Evolutionary conservation across 1,140 invertebrate species (phyloP).

Genomic region (Apis cerana): DNA sequence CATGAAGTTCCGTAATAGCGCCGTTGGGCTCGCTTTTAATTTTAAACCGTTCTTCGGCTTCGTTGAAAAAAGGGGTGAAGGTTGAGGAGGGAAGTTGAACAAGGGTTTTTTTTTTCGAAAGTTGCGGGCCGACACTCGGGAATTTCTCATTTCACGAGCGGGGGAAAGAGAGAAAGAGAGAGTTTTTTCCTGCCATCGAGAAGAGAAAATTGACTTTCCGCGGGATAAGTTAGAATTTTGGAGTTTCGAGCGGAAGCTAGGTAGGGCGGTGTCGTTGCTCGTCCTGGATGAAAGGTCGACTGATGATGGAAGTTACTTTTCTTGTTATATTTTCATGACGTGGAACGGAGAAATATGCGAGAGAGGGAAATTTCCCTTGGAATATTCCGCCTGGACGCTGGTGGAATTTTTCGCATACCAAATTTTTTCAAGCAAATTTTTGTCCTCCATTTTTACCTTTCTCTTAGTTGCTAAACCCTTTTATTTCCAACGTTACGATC

Average conservation of each 20-base stretch:
- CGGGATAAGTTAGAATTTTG: not conserved
- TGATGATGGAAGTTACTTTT: too few relatives aligned
- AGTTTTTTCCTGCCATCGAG: not conserved
- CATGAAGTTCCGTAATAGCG: not conserved
- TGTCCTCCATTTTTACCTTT: not conserved
- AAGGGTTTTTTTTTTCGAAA: not conserved
- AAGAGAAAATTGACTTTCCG: not conserved
- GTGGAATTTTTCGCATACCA: not conserved
- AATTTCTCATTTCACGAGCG: conserved; percentile 17
- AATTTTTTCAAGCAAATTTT: not conserved
- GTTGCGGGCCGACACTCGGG: conserved; percentile 5
- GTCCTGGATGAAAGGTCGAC: too few relatives aligned
- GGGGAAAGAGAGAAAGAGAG: too few relatives aligned
- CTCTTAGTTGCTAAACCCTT: too few relatives aligned
- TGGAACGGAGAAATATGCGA: not conserved
- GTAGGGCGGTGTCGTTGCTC: too few relatives aligned
- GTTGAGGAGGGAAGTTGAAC: not conserved
- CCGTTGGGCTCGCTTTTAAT: not conserved
- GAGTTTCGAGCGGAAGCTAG: too few relatives aligned
- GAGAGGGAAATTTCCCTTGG: not conserved
- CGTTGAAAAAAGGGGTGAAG: conserved; percentile 2
- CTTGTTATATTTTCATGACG: not conserved
- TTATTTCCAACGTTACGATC: too few relatives aligned
- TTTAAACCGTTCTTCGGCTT: not conserved
- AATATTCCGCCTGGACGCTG: not conserved